These are phyloP conservation scores for Saccostrea echinata DNA, from an alignment of 1,140 invertebrate species.

Conservation along the genomic window DNA sequence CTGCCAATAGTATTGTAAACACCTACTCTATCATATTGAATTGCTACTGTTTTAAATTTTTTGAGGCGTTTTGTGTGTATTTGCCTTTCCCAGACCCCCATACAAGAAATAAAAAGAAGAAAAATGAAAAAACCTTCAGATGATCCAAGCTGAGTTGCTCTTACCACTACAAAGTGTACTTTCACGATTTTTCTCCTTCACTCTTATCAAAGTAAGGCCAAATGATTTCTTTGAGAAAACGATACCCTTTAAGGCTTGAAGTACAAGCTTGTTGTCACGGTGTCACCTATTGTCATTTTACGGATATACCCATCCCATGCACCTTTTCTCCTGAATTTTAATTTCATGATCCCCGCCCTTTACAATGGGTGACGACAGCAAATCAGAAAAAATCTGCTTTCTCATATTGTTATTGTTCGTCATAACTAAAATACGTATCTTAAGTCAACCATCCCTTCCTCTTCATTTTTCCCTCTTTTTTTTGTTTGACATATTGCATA, in stretches of 20 bases:
- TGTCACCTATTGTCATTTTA: slow-evolving; percentile 17
- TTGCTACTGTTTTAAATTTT: neutral
- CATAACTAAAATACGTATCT: neutral
- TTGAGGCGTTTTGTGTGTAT: neutral
- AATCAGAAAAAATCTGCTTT: neutral
- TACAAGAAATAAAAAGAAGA: neutral
- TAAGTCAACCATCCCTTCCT: neutral
- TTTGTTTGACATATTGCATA: neutral
- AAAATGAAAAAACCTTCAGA: neutral
- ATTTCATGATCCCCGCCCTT: slow-evolving; percentile 7
- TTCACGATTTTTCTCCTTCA: neutral
- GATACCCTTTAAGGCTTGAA: neutral
- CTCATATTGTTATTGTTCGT: slow-evolving; percentile 26
- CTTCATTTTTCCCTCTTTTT: neutral
- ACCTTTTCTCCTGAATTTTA: neutral
- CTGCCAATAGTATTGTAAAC: neutral
- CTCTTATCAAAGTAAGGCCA: neutral
- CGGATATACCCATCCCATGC: slow-evolving; percentile 30
- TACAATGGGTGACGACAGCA: neutral
- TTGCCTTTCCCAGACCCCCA: slow-evolving; percentile 4
- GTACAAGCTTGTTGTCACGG: neutral
- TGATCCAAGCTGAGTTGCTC: neutral
- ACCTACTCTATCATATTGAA: neutral
- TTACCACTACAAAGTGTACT: neutral
- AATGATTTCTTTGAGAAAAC: neutral